Base-by-base conservation (phyloP, 2,113 vertebrate genomes). In the Clarias magur region DNA sequence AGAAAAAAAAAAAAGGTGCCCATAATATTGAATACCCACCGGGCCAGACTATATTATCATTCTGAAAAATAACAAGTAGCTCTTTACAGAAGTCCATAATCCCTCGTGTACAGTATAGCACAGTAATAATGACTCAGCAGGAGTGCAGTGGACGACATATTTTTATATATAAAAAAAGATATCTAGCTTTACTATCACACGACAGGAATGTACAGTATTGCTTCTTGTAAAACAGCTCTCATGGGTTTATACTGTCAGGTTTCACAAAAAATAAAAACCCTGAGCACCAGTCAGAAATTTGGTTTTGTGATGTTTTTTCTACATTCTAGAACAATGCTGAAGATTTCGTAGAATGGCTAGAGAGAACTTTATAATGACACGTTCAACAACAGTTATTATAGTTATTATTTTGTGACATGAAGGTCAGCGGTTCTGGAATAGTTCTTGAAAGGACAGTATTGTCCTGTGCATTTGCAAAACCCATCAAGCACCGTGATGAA, bases 51-150 rank as follows among this genome's bases (percentile, higher is more conserved):
- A 34, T 82, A 56, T 38, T 53, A 15, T 82, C 79, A 27, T 48
- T 73, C 54, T 73, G 23, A 80, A 80, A 73, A 86, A 56, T 65
- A 53, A 67, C 59, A 78, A 85, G 73, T 78, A 85, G 83, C 73
- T 76, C 57, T 62, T 85, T 53, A 78, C 57, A 76, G 23, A n/a
- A 78, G 60, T 54, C 73, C 42, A 79, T 54, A 85, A 79, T 67
- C 73, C 73, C 60, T 85, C 56, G 72, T 17, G 59, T 79, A 34
- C 16, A 78, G 27, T 56, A 27, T 48, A 25, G 15, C 76, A n/a
- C 53, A 30, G 54, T 54, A n/a, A 63, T 30, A 63, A 78, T 34
- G 59, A 34, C 60, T 54, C 17, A 65, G 76, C n/a, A 63, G 73
- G 21, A 62, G 53, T 19, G 57, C 38, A 76, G 70, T 27, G 83